phyloP scores from a whole-genome alignment of 2,797 vertebrate species.

The Macropus fuliginosus region DNA sequence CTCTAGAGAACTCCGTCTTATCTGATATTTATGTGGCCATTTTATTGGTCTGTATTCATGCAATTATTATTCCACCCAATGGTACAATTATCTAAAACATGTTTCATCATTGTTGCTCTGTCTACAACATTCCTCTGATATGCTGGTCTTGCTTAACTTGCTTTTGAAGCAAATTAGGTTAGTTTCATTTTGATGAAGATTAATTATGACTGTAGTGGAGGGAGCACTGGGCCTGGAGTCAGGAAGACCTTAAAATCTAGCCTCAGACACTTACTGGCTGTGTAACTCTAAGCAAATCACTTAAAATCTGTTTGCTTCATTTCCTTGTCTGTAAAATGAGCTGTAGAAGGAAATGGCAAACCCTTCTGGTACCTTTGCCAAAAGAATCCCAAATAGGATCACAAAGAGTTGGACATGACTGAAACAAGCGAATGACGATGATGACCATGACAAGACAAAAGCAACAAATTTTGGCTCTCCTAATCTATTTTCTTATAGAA shows the following conservation, averaged over 20 bases:
- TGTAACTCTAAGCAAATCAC: background rate
- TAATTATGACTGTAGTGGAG: background rate
- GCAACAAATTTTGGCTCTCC: background rate
- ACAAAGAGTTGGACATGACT: background rate
- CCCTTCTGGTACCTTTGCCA: too few species aligned
- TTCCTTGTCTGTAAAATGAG: background rate
- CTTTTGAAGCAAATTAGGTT: background rate
- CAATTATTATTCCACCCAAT: background rate
- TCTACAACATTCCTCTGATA: background rate
- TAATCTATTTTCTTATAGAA: background rate
- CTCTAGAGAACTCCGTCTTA: background rate
- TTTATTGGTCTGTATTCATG: background rate
- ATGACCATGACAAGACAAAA: background rate
- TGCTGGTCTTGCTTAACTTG: background rate
- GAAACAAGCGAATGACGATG: background rate
- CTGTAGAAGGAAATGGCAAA: background rate
- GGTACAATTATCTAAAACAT: background rate
- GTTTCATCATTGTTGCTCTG: background rate
- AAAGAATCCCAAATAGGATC: too few species aligned
- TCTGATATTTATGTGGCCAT: background rate
- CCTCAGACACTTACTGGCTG: background rate
- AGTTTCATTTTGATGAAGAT: background rate
- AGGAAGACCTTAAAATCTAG: background rate
- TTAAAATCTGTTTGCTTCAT: background rate
- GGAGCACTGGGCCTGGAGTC: background rate